Evolutionary conservation across 1,140 invertebrate genomes (phyloP).

Genomic region (Trichoplusia ni): DNA sequence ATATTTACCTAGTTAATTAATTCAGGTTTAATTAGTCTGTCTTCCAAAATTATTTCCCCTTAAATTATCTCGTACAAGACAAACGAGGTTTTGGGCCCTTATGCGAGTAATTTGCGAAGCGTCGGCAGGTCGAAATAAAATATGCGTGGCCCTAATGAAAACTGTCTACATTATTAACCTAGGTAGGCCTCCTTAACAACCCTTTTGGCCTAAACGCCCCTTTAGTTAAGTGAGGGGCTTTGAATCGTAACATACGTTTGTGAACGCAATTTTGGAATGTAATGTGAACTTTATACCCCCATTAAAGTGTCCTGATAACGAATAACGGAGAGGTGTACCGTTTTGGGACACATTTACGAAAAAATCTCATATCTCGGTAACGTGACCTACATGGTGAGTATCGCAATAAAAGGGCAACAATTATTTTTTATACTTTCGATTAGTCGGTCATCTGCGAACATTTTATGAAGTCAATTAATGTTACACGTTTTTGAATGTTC

Average conservation of each 20-base stretch:
- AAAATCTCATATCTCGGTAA: conserved; percentile 17
- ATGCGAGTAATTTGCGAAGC: conserved; percentile 47
- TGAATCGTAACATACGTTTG: conserved; percentile 31
- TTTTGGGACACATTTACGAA: neutral
- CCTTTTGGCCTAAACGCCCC: conserved; percentile 33
- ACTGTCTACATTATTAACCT: conserved; percentile 50
- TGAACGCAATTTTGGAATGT: conserved; percentile 25
- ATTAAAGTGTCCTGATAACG: conserved; percentile 26
- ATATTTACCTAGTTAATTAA: conserved; percentile 57
- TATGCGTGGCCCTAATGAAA: conserved; percentile 54
- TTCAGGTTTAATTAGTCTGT: conserved; percentile 55
- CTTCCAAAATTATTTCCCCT: conserved; percentile 51
- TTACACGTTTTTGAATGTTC: neutral
- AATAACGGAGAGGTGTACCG: conserved; percentile 16
- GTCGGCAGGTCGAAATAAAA: conserved; percentile 50
- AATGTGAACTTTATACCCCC: conserved; percentile 18
- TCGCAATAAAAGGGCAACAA: conserved; percentile 4
- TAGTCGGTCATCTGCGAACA: neutral
- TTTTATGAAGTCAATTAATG: conserved; percentile 5
- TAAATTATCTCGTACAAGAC: conserved; percentile 57
- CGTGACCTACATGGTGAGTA: conserved; percentile 6
- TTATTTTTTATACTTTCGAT: conserved; percentile 8
- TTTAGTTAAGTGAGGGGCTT: conserved; percentile 19
- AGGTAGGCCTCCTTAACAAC: conserved; percentile 33
- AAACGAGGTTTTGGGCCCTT: conserved; percentile 48